phyloP scores from a whole-genome alignment of 2,888 invertebrate species.

The Pemphredon lugubris region DNA sequence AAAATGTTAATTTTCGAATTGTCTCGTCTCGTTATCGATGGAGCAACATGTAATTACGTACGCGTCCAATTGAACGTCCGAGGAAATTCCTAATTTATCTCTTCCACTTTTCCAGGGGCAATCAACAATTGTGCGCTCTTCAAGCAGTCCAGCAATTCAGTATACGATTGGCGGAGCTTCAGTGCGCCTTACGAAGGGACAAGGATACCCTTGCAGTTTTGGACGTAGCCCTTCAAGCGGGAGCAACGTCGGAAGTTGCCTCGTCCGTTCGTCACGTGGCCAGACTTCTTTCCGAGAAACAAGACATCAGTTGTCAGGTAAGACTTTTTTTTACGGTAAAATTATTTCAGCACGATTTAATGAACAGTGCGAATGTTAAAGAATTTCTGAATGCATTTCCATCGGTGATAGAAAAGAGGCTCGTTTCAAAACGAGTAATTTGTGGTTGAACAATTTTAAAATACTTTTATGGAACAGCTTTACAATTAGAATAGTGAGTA shows the following conservation, averaged over 20 bases:
- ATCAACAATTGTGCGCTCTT: slow-evolving; percentile 87
- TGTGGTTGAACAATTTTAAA: no score
- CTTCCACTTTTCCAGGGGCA: slow-evolving; percentile 83
- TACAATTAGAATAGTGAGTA: no score
- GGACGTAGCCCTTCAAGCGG: slow-evolving; percentile 82
- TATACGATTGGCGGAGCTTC: slow-evolving; percentile 88
- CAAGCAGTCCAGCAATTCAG: slow-evolving; percentile 90
- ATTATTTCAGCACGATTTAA: not conserved
- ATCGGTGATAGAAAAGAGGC: no score
- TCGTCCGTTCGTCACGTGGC: slow-evolving; percentile 84
- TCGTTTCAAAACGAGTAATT: no score
- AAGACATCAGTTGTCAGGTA: slow-evolving; percentile 75
- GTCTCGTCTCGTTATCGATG: no score
- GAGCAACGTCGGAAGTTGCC: slow-evolving; percentile 82
- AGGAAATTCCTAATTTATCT: slow-evolving; percentile 7
- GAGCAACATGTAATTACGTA: no score
- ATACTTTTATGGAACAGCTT: no score
- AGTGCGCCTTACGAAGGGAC: slow-evolving; percentile 89
- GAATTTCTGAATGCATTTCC: no score
- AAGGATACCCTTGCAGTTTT: slow-evolving; percentile 83
- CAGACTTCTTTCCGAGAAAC: slow-evolving; percentile 83
- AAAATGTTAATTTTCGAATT: no score
- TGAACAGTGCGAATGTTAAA: no score
- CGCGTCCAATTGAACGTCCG: no score
- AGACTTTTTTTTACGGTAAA: not conserved